phyloP scores from a whole-genome alignment of 1,140 invertebrate genomes.

The Drosophila mauritiana region DNA sequence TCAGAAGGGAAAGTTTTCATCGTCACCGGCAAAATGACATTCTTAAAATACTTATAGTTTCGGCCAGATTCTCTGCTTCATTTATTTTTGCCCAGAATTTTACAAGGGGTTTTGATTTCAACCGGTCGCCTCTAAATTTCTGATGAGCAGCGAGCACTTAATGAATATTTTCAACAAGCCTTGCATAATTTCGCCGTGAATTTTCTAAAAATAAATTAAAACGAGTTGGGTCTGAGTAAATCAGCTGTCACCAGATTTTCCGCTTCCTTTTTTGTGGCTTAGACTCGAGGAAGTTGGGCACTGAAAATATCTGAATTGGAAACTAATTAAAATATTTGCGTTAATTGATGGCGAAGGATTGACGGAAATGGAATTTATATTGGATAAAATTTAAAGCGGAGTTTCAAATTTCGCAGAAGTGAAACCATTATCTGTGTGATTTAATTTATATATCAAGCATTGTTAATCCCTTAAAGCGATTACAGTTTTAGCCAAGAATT shows the following conservation, averaged over 20 bases:
- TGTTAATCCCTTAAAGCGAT: not conserved
- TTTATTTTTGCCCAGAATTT: constrained; percentile 48
- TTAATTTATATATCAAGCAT: not conserved
- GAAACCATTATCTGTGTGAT: no score
- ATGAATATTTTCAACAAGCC: constrained; percentile 60
- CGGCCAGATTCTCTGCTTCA: constrained; percentile 11
- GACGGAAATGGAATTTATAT: not conserved
- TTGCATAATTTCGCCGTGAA: constrained; percentile 57
- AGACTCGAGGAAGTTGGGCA: not conserved
- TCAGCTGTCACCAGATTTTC: constrained; percentile 39
- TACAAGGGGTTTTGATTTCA: constrained; percentile 30
- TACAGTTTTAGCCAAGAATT: no score
- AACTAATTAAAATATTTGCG: constrained; percentile 44
- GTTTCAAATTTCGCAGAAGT: not conserved
- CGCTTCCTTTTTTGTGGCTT: not conserved
- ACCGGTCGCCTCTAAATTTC: constrained; percentile 59
- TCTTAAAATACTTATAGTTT: constrained; percentile 74
- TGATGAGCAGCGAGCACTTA: constrained; percentile 62
- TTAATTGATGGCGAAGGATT: constrained; percentile 15
- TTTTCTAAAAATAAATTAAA: constrained; percentile 66
- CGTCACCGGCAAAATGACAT: constrained; percentile 64
- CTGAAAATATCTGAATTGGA: constrained; percentile 7
- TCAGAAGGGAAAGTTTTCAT: constrained; percentile 57
- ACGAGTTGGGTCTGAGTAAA: constrained; percentile 19
- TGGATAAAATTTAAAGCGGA: not conserved